Evolutionary conservation across 2,113 vertebrate genomes (phyloP).

Genomic region (Cottus gobio): DNA sequence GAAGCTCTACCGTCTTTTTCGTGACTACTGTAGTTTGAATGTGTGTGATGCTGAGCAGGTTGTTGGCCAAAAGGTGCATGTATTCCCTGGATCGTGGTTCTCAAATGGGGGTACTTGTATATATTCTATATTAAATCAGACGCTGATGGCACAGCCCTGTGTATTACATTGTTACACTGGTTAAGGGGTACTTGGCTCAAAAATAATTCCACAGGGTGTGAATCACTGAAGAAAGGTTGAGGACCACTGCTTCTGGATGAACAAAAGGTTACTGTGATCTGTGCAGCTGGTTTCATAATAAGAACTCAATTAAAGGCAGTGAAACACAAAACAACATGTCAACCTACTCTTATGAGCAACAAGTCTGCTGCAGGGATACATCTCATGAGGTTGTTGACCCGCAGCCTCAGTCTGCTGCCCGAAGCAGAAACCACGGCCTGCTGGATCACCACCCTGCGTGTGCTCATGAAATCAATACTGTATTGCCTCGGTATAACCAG

Average conservation of each 20-base stretch:
- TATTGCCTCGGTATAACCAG: not conserved
- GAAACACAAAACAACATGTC: constrained; percentile 16
- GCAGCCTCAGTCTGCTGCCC: not conserved
- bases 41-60: constrained; percentile 35
- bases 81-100: constrained; percentile 19
- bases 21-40: constrained; percentile 28
- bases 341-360: constrained; percentile 3
- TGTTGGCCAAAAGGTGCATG: constrained; percentile 26
- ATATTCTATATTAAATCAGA: too few species aligned
- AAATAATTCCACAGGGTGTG: too few species aligned
- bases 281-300: constrained; percentile 36
- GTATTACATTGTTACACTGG: too few species aligned
- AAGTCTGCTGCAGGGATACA: constrained; percentile 19
- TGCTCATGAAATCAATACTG: constrained; percentile 33
- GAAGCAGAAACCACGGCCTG: not conserved
- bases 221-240: too few species aligned
- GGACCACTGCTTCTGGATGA: too few species aligned
- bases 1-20: constrained; percentile 7
- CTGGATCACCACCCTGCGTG: not conserved
- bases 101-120: too few species aligned
- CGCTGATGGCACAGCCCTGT: too few species aligned
- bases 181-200: too few species aligned
- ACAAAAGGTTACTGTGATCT: constrained; percentile 34
- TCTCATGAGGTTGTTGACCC: not conserved
- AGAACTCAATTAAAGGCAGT: constrained; percentile 28